Conservation (phyloP, 2,113 vertebrate genomes). For the Ptilorrhoa leucosticta region DNA sequence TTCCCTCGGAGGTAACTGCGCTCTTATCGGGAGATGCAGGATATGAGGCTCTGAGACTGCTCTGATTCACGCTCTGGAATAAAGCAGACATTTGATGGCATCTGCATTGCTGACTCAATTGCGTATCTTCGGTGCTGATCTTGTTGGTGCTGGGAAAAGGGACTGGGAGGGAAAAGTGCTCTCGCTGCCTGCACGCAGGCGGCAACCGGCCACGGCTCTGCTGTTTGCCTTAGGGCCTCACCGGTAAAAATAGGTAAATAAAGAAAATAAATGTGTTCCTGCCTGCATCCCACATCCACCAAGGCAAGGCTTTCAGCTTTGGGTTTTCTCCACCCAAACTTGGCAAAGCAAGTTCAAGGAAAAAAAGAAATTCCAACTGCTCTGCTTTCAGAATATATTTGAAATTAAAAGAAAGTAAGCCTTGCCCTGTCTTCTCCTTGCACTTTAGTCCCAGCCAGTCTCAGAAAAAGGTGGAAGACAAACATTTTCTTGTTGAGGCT, state of each 20-base stretch:
- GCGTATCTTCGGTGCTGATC: neutral
- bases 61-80: slow-evolving; percentile 6
- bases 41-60: neutral
- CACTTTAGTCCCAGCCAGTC: neutral
- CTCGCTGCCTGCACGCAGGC: neutral
- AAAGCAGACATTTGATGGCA: slow-evolving; percentile 10
- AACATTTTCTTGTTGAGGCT: neutral
- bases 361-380: neutral
- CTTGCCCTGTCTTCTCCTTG: neutral
- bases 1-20: neutral
- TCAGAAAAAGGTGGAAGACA: neutral
- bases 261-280: neutral
- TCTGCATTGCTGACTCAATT: slow-evolving; percentile 43
- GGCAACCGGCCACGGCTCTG: rapidly evolving
- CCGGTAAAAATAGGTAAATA: neutral
- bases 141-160: neutral
- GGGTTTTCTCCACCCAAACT: neutral
- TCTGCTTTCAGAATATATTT: neutral
- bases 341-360: neutral
- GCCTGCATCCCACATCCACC: neutral
- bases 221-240: neutral
- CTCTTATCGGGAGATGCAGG: neutral
- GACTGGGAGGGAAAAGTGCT: neutral
- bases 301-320: neutral
- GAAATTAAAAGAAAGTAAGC: neutral